A percentile compares a stretch with the other conserved stretches of the same genome.
Evolutionary conservation across 1,140 invertebrate species (phyloP).

Genomic region (Oncopodura yosiiana): DNA sequence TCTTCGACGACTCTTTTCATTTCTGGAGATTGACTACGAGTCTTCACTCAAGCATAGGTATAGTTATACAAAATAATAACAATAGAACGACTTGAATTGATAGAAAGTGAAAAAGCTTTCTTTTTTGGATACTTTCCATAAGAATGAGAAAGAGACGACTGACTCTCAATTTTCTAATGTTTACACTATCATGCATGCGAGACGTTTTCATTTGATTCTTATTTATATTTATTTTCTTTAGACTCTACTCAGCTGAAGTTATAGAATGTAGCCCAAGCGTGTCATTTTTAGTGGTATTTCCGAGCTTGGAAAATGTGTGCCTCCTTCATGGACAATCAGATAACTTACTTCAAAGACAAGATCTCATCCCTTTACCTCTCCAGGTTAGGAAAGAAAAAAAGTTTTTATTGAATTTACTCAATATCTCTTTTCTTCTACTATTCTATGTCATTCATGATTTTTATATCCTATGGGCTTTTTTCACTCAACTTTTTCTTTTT

Average conservation of each 20-base stretch:
- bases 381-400: too few relatives aligned
- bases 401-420: too few relatives aligned
- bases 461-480: too few relatives aligned
- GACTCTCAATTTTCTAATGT: too few relatives aligned
- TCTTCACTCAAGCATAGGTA: constrained; percentile 55
- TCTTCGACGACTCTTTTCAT: constrained; percentile 59
- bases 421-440: too few relatives aligned
- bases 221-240: constrained; percentile 23
- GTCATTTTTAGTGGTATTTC: constrained; percentile 79
- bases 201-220: constrained; percentile 4
- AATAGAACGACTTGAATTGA: too few relatives aligned
- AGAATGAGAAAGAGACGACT: background rate
- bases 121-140: background rate
- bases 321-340: constrained; percentile 73
- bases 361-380: constrained; percentile 74
- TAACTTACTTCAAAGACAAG: constrained; percentile 58
- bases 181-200: too few relatives aligned
- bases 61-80: too few relatives aligned
- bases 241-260: constrained; percentile 83
- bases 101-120: too few relatives aligned
- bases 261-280: constrained; percentile 79
- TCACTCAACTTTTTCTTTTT: background rate
- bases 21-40: constrained; percentile 64
- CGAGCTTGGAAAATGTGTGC: constrained; percentile 78
- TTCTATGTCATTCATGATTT: too few relatives aligned